Conservation (phyloP, 2,113 vertebrate species). For the Grus americana region DNA sequence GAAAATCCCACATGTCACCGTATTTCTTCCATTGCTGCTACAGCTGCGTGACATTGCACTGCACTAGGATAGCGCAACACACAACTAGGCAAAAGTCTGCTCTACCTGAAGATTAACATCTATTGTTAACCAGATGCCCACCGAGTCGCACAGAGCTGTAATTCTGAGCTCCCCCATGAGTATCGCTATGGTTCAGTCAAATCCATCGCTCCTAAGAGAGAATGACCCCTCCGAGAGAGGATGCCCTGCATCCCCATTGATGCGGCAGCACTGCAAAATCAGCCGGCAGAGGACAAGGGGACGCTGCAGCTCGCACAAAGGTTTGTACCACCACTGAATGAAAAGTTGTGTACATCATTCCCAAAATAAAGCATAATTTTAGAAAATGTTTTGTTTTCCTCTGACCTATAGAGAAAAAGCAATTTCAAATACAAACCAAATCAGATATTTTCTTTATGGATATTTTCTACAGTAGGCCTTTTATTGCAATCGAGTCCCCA, state of each 20-base stretch:
- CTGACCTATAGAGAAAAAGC: neutral
- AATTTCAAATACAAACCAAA: neutral
- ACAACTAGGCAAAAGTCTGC: neutral
- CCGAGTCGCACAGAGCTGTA: neutral
- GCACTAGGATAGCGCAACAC: neutral
- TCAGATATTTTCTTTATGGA: neutral
- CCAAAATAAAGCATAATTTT: neutral
- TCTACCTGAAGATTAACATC: neutral
- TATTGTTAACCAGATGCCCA: neutral
- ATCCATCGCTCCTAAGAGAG: neutral
- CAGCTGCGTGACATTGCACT: neutral
- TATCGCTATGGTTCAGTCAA: neutral
- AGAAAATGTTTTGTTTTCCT: neutral
- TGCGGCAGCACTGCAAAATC: accelerated
- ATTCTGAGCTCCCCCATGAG: neutral
- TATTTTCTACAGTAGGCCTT: neutral
- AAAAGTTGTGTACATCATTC: neutral
- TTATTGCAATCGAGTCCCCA: neutral
- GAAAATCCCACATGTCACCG: neutral
- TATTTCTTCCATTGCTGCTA: neutral
- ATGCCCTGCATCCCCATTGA: neutral
- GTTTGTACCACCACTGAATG: neutral
- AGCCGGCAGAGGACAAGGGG: neutral
- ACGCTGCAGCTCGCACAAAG: neutral
- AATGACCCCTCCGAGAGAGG: neutral